These are phyloP conservation scores for Callitettix versicolor DNA, from an alignment of 1,140 invertebrate genomes.

Conservation along the genomic window DNA sequence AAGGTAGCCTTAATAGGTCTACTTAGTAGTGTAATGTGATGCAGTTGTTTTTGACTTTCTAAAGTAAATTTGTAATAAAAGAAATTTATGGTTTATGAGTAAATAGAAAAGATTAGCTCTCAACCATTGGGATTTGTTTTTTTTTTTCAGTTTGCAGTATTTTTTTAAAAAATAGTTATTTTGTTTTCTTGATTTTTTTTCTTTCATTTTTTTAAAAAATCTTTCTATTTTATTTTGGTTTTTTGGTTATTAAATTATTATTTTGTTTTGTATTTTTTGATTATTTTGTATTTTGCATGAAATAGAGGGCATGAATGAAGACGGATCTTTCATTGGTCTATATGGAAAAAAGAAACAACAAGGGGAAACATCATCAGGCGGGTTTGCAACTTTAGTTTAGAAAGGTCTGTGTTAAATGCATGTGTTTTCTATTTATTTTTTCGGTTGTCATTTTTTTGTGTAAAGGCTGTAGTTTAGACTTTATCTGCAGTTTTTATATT, in stretches of 20 bases:
- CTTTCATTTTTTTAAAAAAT: constrained; percentile 28
- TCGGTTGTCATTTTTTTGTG: constrained; percentile 12
- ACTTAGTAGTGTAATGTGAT: no score
- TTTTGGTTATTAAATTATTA: constrained; percentile 22
- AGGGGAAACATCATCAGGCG: constrained; percentile 62
- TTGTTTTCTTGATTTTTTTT: constrained; percentile 26
- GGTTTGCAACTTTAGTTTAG: constrained; percentile 68
- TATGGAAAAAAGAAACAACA: constrained; percentile 66
- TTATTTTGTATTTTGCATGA: constrained; percentile 21
- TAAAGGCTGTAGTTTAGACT: constrained; percentile 3
- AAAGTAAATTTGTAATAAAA: no score
- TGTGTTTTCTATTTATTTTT: constrained; percentile 4
- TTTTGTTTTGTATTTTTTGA: constrained; percentile 21
- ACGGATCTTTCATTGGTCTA: constrained; percentile 96
- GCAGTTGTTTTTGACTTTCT: no score
- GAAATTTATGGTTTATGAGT: no score
- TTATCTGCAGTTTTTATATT: background rate
- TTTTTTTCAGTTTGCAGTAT: no score
- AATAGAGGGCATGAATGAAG: constrained; percentile 86
- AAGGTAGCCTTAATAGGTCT: no score
- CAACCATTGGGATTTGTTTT: no score
- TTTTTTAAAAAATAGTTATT: no score
- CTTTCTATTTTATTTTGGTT: constrained; percentile 21
- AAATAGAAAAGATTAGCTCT: no score
- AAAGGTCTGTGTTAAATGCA: background rate